These are phyloP conservation scores for Norana najaformis DNA, from an alignment of 2,888 invertebrate species.

Conservation along the genomic window DNA sequence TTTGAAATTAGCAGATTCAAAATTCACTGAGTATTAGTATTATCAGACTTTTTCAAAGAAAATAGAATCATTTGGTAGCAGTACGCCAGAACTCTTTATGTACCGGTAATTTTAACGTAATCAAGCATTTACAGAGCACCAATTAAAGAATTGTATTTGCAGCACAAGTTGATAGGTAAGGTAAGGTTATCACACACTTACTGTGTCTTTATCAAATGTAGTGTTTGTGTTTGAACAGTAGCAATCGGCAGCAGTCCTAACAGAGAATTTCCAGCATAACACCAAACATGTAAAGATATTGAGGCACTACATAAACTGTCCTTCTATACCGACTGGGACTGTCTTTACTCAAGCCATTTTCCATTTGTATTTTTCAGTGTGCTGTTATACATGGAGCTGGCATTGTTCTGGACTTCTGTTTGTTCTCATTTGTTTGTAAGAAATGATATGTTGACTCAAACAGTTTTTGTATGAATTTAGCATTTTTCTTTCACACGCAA, in stretches of 20 bases:
- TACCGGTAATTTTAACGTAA: not conserved
- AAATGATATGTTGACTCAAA: not conserved
- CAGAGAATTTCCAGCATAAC: not conserved
- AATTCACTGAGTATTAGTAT: too few species aligned
- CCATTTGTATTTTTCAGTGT: not conserved
- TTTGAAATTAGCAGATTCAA: too few species aligned
- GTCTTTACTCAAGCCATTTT: not conserved
- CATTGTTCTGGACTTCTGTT: too few species aligned
- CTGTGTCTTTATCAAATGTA: not conserved
- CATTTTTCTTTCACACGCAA: not conserved
- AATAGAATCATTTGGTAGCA: not conserved
- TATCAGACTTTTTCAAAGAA: too few species aligned
- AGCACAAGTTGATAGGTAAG: not conserved
- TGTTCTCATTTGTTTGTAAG: not conserved
- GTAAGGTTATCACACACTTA: not conserved
- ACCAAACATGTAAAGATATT: too few species aligned
- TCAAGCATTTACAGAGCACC: conserved; percentile 13
- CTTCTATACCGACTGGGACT: too few species aligned
- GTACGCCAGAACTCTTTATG: not conserved
- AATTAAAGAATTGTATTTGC: not conserved
- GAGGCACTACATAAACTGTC: not conserved
- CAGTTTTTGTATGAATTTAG: not conserved
- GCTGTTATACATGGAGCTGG: not conserved
- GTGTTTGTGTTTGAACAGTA: not conserved
- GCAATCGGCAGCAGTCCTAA: not conserved